These are phyloP conservation scores for Alloscopus bannaensis DNA, from an alignment of 2,888 invertebrate species.

Conservation along the genomic window DNA sequence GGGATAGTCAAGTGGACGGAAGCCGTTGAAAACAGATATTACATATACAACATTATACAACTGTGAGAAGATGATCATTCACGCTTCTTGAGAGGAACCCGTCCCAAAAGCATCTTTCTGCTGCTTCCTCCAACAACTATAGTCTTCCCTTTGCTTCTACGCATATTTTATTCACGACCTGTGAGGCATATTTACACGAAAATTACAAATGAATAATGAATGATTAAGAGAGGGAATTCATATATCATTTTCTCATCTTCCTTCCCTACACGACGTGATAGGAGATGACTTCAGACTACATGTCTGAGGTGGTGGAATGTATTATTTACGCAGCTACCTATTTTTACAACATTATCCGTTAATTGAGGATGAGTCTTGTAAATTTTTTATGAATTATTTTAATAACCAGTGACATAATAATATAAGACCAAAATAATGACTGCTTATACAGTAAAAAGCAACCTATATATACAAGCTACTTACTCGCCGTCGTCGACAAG, in stretches of 20 bases:
- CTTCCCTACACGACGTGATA: background rate
- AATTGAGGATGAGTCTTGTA: slow-evolving; percentile 48
- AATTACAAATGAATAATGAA: slow-evolving; percentile 12
- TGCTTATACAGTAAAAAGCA: background rate
- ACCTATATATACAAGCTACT: too few relatives aligned
- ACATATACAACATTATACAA: too few relatives aligned
- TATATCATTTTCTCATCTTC: slow-evolving; percentile 20
- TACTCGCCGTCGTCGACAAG: too few relatives aligned
- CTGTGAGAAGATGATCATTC: slow-evolving; percentile 5
- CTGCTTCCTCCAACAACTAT: background rate
- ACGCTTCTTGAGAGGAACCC: background rate
- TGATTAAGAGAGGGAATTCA: background rate
- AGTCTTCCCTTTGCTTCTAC: background rate
- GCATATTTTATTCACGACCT: slow-evolving; percentile 3
- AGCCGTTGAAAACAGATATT: background rate
- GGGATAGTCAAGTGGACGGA: slow-evolving; percentile 11
- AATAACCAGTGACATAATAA: slow-evolving; percentile 44
- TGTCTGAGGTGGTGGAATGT: background rate
- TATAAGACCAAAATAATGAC: slow-evolving; percentile 20
- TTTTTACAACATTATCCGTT: slow-evolving; percentile 9
- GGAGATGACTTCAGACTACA: background rate
- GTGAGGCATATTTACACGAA: background rate
- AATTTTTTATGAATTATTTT: slow-evolving; percentile 49
- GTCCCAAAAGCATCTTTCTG: background rate
- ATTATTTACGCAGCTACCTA: slow-evolving; percentile 15